A percentile compares a stretch with the other conserved stretches of the same genome.
phyloP scores from a whole-genome alignment of 2,113 vertebrate species.

The Epinephelus fuscoguttatus region DNA sequence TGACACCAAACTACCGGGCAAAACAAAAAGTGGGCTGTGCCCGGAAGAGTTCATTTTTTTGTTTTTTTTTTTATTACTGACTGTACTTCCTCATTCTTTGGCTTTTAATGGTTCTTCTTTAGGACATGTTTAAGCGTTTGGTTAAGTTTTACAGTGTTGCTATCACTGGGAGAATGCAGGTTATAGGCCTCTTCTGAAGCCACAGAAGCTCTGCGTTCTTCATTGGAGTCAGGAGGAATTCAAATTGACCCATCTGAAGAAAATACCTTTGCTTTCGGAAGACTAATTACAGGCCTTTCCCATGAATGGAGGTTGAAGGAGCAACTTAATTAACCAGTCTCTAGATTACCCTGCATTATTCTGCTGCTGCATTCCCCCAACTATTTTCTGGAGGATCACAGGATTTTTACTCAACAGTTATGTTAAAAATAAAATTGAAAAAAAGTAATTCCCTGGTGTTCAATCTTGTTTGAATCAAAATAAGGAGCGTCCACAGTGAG shows the following conservation, averaged over 20 bases:
- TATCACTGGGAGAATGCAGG: slow-evolving; percentile 69
- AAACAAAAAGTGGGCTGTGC: slow-evolving; percentile 54
- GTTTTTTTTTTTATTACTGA: slow-evolving; percentile 54
- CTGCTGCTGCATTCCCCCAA: slow-evolving; percentile 43
- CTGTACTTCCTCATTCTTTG: slow-evolving; percentile 69
- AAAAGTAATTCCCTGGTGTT: slow-evolving; percentile 58
- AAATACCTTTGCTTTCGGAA: slow-evolving; percentile 74
- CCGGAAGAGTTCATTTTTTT: slow-evolving; percentile 46
- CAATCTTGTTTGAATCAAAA: slow-evolving; percentile 71
- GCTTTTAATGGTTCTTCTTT: slow-evolving; percentile 69
- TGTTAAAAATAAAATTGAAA: slow-evolving; percentile 44
- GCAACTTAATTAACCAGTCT: slow-evolving; percentile 78
- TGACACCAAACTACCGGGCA: slow-evolving; percentile 38
- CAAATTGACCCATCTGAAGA: slow-evolving; percentile 65
- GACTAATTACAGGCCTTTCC: slow-evolving; percentile 78
- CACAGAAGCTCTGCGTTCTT: slow-evolving; percentile 53
- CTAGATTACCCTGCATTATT: slow-evolving; percentile 66
- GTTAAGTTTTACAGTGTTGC: slow-evolving; percentile 70
- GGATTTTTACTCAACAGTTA: slow-evolving; percentile 43
- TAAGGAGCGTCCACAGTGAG: slow-evolving; percentile 59
- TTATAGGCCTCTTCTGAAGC: slow-evolving; percentile 67
- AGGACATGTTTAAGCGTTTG: slow-evolving; percentile 65
- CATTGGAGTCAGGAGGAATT: slow-evolving; percentile 69
- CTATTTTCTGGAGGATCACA: slow-evolving; percentile 58
- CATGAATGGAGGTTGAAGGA: slow-evolving; percentile 70